Conservation (phyloP, 2,797 vertebrate species). For the Syngnathus rostellatus region DNA sequence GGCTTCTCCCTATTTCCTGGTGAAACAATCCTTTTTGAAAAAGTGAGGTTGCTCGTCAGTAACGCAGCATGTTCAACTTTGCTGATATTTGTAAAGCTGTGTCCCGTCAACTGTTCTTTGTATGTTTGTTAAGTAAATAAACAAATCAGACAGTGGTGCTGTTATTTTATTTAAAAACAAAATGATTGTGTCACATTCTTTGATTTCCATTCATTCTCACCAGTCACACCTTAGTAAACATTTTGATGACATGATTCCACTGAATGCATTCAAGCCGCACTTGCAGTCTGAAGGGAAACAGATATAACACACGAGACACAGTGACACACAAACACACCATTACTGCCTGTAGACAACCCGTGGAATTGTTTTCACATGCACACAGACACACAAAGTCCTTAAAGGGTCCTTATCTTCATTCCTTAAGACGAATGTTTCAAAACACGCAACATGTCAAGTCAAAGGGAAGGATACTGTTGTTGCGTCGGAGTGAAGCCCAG, state of each 20-base stretch:
- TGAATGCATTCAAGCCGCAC: conserved; percentile 23
- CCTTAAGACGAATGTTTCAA: conserved; percentile 20
- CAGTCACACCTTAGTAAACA: conserved; percentile 17
- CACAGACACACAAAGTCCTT: conserved; percentile 27
- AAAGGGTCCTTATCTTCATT: conserved; percentile 46
- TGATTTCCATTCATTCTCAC: conserved; percentile 17
- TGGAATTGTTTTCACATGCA: conserved; percentile 1
- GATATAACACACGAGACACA: conserved; percentile 7
- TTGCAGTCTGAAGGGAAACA: conserved; percentile 26
- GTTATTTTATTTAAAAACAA: conserved; percentile 8
- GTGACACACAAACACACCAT: background rate
- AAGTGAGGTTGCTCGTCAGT: conserved; percentile 36
- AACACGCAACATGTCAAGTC: conserved; percentile 16
- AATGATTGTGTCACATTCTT: conserved; percentile 13
- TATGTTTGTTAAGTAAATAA: conserved; percentile 58
- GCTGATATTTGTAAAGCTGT: conserved; percentile 23
- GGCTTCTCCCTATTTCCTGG: background rate
- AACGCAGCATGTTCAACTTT: conserved; percentile 44
- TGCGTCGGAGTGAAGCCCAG: background rate
- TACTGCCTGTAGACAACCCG: background rate
- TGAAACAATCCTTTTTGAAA: background rate
- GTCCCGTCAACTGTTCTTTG: conserved; percentile 39
- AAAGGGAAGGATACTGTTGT: conserved; percentile 25
- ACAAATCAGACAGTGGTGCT: conserved; percentile 36
- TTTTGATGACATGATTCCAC: conserved; percentile 17